Conservation (phyloP, 2,888 invertebrate genomes). For the Ligdia adustata region DNA sequence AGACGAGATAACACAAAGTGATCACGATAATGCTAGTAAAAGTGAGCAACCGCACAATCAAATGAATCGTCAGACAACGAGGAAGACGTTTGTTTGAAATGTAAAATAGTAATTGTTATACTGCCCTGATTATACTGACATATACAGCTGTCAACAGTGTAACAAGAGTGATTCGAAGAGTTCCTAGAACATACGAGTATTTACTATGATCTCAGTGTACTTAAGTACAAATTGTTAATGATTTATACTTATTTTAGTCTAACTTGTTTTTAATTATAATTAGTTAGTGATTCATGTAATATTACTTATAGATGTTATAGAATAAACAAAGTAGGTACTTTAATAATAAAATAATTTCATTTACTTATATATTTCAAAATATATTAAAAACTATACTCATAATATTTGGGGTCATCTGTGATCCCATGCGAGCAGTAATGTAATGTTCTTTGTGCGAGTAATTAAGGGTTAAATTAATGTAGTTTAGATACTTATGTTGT, state of each 20-base stretch:
- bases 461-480: no score
- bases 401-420: neutral
- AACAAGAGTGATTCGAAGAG: neutral
- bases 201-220: neutral
- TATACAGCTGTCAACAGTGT: neutral
- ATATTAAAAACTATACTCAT: no score
- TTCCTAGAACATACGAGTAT: neutral
- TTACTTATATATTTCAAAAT: no score
- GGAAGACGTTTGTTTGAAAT: no score
- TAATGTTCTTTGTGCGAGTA: neutral
- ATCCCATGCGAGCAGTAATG: neutral
- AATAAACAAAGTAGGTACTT: neutral
- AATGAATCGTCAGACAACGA: no score
- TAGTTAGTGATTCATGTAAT: no score
- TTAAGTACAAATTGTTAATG: neutral
- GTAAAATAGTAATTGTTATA: neutral
- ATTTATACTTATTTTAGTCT: neutral
- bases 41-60: no score
- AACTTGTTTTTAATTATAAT: neutral
- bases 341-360: neutral
- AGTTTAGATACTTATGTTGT: no score
- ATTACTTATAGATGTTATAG: neutral
- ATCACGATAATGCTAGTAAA: no score
- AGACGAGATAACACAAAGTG: no score
- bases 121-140: neutral